These are phyloP conservation scores for Temnothorax ravouxi DNA, from an alignment of 2,888 invertebrate species.

Conservation along the genomic window DNA sequence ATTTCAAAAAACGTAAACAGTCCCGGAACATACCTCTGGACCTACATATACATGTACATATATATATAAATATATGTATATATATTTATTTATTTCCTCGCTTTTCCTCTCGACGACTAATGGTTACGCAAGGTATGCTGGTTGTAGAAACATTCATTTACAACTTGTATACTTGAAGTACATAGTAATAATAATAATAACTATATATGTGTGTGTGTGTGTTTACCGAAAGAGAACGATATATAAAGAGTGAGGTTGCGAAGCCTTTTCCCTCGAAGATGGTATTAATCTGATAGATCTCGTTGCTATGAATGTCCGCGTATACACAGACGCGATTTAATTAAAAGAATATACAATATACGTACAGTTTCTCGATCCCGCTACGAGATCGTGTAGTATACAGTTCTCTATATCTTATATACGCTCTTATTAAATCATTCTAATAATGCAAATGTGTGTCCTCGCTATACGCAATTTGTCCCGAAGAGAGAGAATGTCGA, in stretches of 20 bases:
- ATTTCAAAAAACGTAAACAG: too few relatives aligned
- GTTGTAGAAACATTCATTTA: slow-evolving; percentile 55
- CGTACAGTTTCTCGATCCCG: slow-evolving; percentile 46
- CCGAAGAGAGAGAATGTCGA: slow-evolving; percentile 35
- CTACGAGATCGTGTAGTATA: slow-evolving; percentile 48
- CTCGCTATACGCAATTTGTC: slow-evolving; percentile 37
- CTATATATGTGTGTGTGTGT: too few relatives aligned
- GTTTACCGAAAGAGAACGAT: slow-evolving; percentile 56
- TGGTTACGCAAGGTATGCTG: slow-evolving; percentile 45
- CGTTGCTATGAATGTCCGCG: slow-evolving; percentile 32
- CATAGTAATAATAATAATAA: slow-evolving; percentile 51
- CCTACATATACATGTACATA: slow-evolving; percentile 34
- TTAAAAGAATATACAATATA: slow-evolving; percentile 57
- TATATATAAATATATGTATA: not conserved
- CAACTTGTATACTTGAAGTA: slow-evolving; percentile 57
- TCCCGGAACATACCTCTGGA: too few relatives aligned
- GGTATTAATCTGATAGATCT: slow-evolving; percentile 45
- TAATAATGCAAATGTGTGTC: slow-evolving; percentile 40
- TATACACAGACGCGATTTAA: slow-evolving; percentile 22
- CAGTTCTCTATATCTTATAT: slow-evolving; percentile 46
- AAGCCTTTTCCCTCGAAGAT: slow-evolving; percentile 45
- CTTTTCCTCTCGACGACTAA: slow-evolving; percentile 52
- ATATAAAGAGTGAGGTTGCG: slow-evolving; percentile 59
- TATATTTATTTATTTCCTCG: slow-evolving; percentile 36
- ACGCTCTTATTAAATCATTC: slow-evolving; percentile 37